Percentiles rank a stretch among this genome's conserved stretches.
Conservation (phyloP, 2,113 vertebrate genomes). For the Lipophrys pholis region DNA sequence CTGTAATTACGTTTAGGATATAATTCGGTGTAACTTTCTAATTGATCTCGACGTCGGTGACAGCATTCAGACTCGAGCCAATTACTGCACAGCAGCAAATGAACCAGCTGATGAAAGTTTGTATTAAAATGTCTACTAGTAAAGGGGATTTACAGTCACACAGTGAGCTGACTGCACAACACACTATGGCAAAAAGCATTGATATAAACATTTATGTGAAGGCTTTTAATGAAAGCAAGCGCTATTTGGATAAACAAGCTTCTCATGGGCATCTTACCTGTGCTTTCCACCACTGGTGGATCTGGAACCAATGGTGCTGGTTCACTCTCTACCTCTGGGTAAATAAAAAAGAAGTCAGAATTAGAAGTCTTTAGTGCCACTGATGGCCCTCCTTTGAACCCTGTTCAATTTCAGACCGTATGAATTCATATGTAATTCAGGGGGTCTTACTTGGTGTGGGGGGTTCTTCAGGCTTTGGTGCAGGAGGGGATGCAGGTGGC, state of each 20-base stretch:
- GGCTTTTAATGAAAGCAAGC: neutral
- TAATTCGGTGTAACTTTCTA: neutral
- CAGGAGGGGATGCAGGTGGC: slow-evolving; percentile 10
- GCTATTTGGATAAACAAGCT: neutral
- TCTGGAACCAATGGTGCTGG: neutral
- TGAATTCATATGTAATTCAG: neutral
- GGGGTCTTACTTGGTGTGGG: slow-evolving; percentile 44
- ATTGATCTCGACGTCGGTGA: neutral
- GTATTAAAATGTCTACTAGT: too few relatives aligned
- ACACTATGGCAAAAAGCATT: neutral
- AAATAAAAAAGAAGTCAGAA: neutral
- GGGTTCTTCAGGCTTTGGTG: neutral
- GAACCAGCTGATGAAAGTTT: too few relatives aligned
- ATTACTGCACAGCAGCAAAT: neutral
- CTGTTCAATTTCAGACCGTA: too few relatives aligned
- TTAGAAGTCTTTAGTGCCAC: too few relatives aligned
- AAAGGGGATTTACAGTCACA: slow-evolving; percentile 10
- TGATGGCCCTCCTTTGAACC: too few relatives aligned
- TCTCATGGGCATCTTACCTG: slow-evolving; percentile 34
- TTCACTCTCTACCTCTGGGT: neutral
- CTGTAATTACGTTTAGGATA: neutral
- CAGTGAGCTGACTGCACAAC: slow-evolving; percentile 3
- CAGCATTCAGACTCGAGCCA: neutral
- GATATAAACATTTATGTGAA: neutral
- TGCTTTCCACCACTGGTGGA: slow-evolving; percentile 4